phyloP scores from a whole-genome alignment of 2,888 invertebrate genomes.

The Hypselothyrea guttata region DNA sequence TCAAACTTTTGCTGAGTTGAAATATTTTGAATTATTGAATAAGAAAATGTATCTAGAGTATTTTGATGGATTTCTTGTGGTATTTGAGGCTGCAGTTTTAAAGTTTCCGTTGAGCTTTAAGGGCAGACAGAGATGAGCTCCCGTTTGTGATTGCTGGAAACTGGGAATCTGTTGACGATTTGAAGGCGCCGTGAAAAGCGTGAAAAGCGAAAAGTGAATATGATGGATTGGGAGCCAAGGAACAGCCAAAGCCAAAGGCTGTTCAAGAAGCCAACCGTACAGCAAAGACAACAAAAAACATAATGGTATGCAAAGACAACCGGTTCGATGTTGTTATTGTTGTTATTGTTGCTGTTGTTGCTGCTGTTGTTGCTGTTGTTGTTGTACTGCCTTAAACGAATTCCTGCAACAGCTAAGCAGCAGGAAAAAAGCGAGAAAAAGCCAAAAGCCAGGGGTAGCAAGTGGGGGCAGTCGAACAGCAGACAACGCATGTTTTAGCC shows the following conservation, averaged over 20 bases:
- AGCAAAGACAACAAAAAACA: background rate
- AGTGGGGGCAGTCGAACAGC: slow-evolving; percentile 27
- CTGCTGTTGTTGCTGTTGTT: slow-evolving; percentile 15
- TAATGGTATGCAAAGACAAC: slow-evolving; percentile 42
- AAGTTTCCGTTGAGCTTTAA: no score
- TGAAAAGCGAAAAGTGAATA: no score
- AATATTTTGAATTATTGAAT: no score
- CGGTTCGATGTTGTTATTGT: slow-evolving; percentile 32
- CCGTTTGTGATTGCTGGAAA: slow-evolving; percentile 1
- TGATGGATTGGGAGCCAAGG: slow-evolving; percentile 4
- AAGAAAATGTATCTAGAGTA: no score
- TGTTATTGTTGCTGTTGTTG: slow-evolving; percentile 9
- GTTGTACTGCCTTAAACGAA: slow-evolving; percentile 40
- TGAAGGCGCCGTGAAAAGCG: slow-evolving; percentile 10
- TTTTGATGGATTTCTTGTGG: no score
- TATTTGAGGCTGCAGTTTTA: no score
- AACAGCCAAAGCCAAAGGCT: slow-evolving; percentile 5
- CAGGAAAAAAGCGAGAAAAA: slow-evolving; percentile 19
- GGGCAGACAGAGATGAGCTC: background rate
- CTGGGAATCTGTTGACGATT: slow-evolving; percentile 8
- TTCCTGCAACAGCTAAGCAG: slow-evolving; percentile 34
- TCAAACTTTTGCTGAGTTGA: no score
- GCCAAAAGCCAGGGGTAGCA: slow-evolving; percentile 7
- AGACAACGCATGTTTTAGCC: slow-evolving; percentile 19
- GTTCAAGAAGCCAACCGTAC: slow-evolving; percentile 6